A percentile compares a stretch with the other conserved stretches of the same genome.
phyloP scores from a whole-genome alignment of 2,888 invertebrate species.

The Acleris sparsana region DNA sequence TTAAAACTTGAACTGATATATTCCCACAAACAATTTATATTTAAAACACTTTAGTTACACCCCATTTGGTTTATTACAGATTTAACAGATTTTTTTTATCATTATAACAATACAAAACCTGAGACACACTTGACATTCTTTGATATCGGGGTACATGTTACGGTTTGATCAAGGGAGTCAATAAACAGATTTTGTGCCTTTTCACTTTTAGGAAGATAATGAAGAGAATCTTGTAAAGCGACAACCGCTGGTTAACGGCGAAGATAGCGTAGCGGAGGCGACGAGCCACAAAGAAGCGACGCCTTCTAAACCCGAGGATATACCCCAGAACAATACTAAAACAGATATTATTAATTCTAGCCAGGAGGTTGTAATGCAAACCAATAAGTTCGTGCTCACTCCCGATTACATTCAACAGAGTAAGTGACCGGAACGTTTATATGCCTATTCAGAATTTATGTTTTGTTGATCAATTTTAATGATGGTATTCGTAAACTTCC shows the following conservation, averaged over 20 bases:
- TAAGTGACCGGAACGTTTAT: constrained; percentile 77
- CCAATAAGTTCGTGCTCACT: constrained; percentile 91
- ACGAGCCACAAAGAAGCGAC: constrained; percentile 68
- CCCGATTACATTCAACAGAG: constrained; percentile 97
- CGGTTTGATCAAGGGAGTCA: constrained; percentile 3
- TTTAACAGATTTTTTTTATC: constrained; percentile 36
- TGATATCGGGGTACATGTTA: background rate
- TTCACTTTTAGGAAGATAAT: constrained; percentile 69
- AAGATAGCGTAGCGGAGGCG: constrained; percentile 73
- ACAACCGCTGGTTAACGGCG: constrained; percentile 70
- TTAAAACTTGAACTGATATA: constrained; percentile 67
- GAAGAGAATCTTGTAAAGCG: constrained; percentile 63
- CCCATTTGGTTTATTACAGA: too few relatives aligned
- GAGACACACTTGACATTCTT: background rate
- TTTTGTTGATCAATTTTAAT: background rate
- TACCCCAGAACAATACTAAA: constrained; percentile 70
- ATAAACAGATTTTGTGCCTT: constrained; percentile 34
- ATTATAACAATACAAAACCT: background rate
- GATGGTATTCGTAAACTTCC: constrained; percentile 49
- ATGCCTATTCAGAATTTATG: background rate
- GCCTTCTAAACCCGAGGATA: constrained; percentile 69
- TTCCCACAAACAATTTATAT: constrained; percentile 76
- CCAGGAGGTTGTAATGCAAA: constrained; percentile 54
- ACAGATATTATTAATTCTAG: constrained; percentile 68
- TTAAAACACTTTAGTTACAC: constrained; percentile 45